Evolutionary conservation across 1,140 invertebrate species (phyloP), one percentile per base, ranked within the genome.

Genomic region (Tetragnatha versicolor): DNA sequence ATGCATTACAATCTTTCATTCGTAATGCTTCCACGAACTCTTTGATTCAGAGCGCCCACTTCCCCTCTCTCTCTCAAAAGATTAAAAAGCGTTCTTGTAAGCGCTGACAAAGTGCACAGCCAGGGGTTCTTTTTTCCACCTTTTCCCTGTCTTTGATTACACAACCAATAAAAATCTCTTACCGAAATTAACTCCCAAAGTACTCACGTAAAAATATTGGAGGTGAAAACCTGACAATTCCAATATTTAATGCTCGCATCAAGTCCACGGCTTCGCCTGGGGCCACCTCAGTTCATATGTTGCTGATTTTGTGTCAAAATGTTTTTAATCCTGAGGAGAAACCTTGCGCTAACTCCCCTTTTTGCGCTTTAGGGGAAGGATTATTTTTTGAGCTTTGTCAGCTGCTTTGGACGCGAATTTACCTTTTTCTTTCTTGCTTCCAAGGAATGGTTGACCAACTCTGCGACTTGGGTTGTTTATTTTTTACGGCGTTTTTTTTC

Each of bases 311-410:
- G 33, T 39, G 22, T 63, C 31, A 35, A 31, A 63, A 39, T 25
- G 39, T 65, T 39, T 65, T 65, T 39, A 65, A 65, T 65, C 39
- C 42, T 65, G 14, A 27, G 35, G 39, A n/a, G n/a, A 65, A 65
- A 25, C 61, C 61, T 65, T 65, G 39, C 35, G 61, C 33, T 42
- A 65, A 65, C 61, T 65, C 37, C 37, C 20, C 17, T 58, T 58
- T 33, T 58, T 10, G n/a, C n/a, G 14, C 9, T 42, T 65, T 42
- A 25, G 10, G 22, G 22, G 33, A 42, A 42, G 61, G 61, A 65
- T 65, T 65, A 42, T 65, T 65, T 65, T 65, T 65, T 29, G 33
- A 25, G 35, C 61, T 22, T 33, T 65, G 61, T 65, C 61, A 65
- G 33, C 61, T 65, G 61, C 61, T 25, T 14, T 42, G 14, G 61